These are phyloP conservation scores for Philhelius pedissequus DNA, from an alignment of 2,888 invertebrate genomes.

Conservation along the genomic window DNA sequence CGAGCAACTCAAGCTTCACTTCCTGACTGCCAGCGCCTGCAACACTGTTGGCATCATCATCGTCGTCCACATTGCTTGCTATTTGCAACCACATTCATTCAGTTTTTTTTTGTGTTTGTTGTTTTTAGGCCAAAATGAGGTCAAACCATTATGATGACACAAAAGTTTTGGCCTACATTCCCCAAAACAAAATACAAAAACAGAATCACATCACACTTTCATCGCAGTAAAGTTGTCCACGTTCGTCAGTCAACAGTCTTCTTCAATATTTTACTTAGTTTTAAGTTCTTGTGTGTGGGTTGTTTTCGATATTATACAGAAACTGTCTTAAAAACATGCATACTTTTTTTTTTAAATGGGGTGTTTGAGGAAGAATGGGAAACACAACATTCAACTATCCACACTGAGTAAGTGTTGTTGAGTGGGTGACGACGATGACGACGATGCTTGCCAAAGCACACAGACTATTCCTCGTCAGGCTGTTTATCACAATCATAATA, in stretches of 20 bases:
- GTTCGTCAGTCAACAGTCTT: constrained; percentile 51
- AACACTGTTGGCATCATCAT: constrained; percentile 23
- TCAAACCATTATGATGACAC: constrained; percentile 54
- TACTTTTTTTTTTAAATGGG: neutral
- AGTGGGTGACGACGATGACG: constrained; percentile 24
- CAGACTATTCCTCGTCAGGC: constrained; percentile 24
- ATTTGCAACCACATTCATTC: constrained; percentile 27
- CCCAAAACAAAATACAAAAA: neutral
- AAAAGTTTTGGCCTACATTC: constrained; percentile 65
- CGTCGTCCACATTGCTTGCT: constrained; percentile 10
- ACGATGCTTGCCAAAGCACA: constrained; percentile 37
- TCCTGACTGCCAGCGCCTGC: constrained; percentile 41
- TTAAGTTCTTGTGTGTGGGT: constrained; percentile 18
- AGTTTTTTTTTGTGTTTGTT: constrained; percentile 17
- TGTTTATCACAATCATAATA: constrained; percentile 1
- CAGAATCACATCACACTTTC: constrained; percentile 15
- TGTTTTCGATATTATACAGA: constrained; percentile 22
- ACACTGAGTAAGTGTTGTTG: constrained; percentile 44
- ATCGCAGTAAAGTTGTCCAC: constrained; percentile 9
- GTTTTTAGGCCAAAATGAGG: constrained; percentile 52
- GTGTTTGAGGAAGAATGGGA: neutral
- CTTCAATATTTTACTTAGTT: constrained; percentile 17
- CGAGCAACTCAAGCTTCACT: constrained; percentile 54
- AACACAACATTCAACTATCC: neutral
- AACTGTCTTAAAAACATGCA: constrained; percentile 35